Evolutionary conservation across 2,888 invertebrate genomes (phyloP).

Genomic region (Bruchidius siliquastri): DNA sequence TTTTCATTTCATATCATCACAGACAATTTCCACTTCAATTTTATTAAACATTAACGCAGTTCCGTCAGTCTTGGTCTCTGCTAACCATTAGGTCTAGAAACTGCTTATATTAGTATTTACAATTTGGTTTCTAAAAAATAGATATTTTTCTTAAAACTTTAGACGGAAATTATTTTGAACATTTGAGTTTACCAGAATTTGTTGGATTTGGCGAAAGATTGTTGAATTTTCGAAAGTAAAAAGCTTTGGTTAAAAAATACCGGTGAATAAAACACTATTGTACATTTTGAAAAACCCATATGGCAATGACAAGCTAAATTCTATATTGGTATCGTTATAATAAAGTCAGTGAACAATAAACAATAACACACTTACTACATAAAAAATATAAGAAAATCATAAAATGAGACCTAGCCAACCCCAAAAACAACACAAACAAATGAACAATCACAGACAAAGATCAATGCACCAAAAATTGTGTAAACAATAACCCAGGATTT

Average conservation of each 20-base stretch:
- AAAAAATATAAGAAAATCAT: slow-evolving; percentile 30
- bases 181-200: slow-evolving; percentile 2
- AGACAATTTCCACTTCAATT: slow-evolving; percentile 2
- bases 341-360: slow-evolving; percentile 39
- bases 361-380: slow-evolving; percentile 37
- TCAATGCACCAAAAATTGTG: neutral
- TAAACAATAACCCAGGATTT: neutral
- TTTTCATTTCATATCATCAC: neutral
- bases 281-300: slow-evolving; percentile 22
- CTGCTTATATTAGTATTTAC: neutral
- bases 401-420: neutral
- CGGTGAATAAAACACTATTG: slow-evolving; percentile 18
- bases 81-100: neutral
- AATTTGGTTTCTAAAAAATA: neutral
- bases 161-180: slow-evolving; percentile 4
- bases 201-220: slow-evolving; percentile 17
- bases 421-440: neutral
- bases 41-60: slow-evolving; percentile 2
- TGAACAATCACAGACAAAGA: neutral
- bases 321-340: slow-evolving; percentile 5
- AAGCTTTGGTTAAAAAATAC: neutral
- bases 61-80: neutral
- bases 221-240: neutral
- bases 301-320: slow-evolving; percentile 32
- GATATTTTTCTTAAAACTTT: neutral